Evolutionary conservation across 2,113 vertebrate species (phyloP).

Genomic region (Daphoenositta chrysoptera): DNA sequence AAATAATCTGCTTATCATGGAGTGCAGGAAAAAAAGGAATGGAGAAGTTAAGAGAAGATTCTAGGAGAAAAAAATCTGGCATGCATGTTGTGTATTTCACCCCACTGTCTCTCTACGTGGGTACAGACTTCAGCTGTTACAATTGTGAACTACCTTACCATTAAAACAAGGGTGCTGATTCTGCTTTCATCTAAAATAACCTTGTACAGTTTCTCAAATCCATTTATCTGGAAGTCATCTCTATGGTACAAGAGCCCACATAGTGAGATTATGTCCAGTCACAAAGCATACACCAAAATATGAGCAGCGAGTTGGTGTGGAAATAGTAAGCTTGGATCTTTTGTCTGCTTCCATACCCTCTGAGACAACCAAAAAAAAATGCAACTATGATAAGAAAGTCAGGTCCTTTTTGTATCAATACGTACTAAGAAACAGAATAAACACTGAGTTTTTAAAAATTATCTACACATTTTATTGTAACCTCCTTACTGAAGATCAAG

Average conservation of each 20-base stretch:
- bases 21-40: neutral
- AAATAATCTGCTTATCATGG: neutral
- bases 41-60: neutral
- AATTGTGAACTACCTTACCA: neutral
- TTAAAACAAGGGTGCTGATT: neutral
- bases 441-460: neutral
- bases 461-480: neutral
- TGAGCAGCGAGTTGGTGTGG: neutral
- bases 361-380: neutral
- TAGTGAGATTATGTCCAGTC: neutral
- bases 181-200: neutral
- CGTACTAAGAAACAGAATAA: neutral
- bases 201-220: neutral
- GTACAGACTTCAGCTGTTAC: neutral
- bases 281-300: neutral
- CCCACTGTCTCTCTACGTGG: too few relatives aligned
- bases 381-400: neutral
- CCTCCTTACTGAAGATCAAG: neutral
- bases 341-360: neutral
- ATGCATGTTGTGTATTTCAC: neutral
- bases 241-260: neutral
- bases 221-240: neutral
- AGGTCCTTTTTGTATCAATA: neutral
- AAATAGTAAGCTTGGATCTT: neutral
- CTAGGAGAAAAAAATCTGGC: neutral